These are phyloP conservation scores for Mesembrinibis cayennensis DNA, from an alignment of 2,113 vertebrate genomes.

Conservation along the genomic window DNA sequence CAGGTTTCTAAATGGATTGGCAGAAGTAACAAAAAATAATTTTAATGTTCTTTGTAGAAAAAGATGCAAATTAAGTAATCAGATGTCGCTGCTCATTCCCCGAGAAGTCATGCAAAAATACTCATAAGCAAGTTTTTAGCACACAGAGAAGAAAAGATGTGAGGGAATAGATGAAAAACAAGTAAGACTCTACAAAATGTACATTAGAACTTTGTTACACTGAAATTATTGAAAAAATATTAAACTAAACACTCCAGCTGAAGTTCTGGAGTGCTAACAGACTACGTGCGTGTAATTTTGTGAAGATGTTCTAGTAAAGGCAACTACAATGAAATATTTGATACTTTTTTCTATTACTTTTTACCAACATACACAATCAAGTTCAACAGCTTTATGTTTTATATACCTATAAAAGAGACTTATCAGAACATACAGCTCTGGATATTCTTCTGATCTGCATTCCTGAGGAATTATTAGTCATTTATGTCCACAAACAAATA, in stretches of 20 bases:
- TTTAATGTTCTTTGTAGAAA: not conserved
- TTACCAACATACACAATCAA: not conserved
- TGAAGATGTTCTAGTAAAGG: not conserved
- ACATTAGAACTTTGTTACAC: not conserved
- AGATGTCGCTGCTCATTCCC: not conserved
- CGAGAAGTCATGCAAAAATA: not conserved
- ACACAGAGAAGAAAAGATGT: not conserved
- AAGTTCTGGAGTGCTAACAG: not conserved
- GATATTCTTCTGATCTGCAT: not conserved
- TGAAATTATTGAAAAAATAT: not conserved
- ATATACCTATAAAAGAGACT: not conserved
- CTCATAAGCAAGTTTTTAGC: not conserved
- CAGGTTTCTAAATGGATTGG: not conserved
- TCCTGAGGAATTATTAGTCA: not conserved
- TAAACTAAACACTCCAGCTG: not conserved
- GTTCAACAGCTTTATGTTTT: not conserved
- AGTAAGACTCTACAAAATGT: not conserved
- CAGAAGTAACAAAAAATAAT: not conserved
- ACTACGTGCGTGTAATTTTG: not conserved
- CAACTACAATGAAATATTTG: not conserved
- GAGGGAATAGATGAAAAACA: not conserved
- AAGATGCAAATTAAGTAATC: not conserved
- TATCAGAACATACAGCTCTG: not conserved
- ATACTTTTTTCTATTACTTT: not conserved
- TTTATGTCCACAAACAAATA: not conserved